Evolutionary conservation across 2,797 vertebrate genomes (phyloP), one percentile per base, ranked within the genome.

Genomic region (Myioborus miniatus): DNA sequence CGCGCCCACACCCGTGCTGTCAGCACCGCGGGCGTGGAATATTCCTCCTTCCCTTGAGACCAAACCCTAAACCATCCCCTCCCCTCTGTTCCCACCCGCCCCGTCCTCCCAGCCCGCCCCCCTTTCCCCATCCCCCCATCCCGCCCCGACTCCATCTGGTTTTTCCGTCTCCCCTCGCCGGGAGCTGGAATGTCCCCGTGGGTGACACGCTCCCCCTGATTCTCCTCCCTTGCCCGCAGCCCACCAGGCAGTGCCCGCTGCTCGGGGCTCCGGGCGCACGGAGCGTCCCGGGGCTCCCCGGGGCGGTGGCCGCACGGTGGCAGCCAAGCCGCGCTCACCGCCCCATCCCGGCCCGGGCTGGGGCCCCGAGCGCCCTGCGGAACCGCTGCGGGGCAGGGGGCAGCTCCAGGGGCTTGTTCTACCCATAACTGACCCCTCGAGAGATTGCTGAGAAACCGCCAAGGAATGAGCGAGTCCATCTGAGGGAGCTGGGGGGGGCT

Each of bases 231-330:
- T 13, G 16, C 7, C 5, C 43, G 14, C 5, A 8, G 13, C 7
- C 7, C 43, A 6, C 4, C n/a, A 9, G 53, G 2, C 37, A 55
- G 53, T 19, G 1, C 11, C 13, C 37, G 6, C 34, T 22, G 30
- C 53, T 6, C 8, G 23, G 29, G 29, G 72, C 72, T 75, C 6
- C 29, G 37, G 53, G 53, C 53, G 1, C 43, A 2, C 15, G 3
- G 56, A 17, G 59, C 58, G 52, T n/a, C 44, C 5, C 34, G 43
- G 53, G 67, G 43, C 30, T 91, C 34, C 62, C 78, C 49, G 59
- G 93, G 94, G 30, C 77, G 15, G 24, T 3, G 67, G 89, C 75
- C 97, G 95, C 97, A 94, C 96, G 98, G 96, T 97, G 98, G 98
- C 97, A 97, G 82, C 93, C 95, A 79, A 70, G 30, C 70, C 70